Percentiles rank a stretch among this genome's conserved stretches.
phyloP scores from a whole-genome alignment of 2,797 vertebrate genomes.

The Spatula clypeata region DNA sequence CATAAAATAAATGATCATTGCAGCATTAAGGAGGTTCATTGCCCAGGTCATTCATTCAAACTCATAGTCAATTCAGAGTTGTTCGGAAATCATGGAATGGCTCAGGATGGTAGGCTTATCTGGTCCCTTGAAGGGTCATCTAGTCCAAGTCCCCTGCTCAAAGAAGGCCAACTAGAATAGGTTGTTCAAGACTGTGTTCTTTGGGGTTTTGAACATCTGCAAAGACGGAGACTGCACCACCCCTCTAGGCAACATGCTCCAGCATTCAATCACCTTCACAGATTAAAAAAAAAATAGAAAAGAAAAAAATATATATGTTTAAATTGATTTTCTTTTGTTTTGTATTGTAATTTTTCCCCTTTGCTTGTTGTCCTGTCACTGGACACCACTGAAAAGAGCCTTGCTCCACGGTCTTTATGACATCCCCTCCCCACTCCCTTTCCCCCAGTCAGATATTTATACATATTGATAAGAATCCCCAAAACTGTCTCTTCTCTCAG shows the following conservation, averaged over 20 bases:
- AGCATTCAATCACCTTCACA: neutral
- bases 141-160: neutral
- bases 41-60: neutral
- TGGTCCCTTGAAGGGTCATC: neutral
- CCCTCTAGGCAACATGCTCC: neutral
- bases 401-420: neutral
- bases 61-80: neutral
- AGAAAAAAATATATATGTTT: neutral
- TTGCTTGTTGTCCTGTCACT: neutral
- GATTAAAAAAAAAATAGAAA: neutral
- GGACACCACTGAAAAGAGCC: neutral
- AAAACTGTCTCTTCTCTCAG: neutral
- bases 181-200: neutral
- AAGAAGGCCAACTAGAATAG: conserved; percentile 8
- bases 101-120: neutral
- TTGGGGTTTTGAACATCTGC: neutral
- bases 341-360: neutral
- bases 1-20: conserved; percentile 54
- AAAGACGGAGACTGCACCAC: neutral
- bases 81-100: neutral
- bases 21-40: conserved; percentile 47
- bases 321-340: neutral
- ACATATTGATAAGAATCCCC: neutral
- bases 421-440: too few species aligned
- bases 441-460: neutral